phyloP scores from a whole-genome alignment of 2,113 vertebrate genomes.

The Calypte anna region DNA sequence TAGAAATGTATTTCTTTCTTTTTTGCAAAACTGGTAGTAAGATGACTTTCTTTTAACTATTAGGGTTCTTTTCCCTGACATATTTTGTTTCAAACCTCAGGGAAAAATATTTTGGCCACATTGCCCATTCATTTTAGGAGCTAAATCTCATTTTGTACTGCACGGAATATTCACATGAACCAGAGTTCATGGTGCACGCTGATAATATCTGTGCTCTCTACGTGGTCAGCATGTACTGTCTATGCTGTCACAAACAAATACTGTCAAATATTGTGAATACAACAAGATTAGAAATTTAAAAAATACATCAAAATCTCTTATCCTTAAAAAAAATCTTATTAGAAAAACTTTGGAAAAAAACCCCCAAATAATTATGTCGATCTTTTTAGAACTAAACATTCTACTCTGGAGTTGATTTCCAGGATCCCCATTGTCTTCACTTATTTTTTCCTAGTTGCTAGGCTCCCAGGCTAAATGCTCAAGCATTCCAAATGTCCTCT shows the following conservation, averaged over 20 bases:
- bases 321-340: too few species aligned
- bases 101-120: background rate
- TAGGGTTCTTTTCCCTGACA: background rate
- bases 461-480: background rate
- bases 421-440: background rate
- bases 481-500: background rate
- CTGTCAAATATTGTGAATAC: background rate
- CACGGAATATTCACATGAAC: accelerated
- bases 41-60: background rate
- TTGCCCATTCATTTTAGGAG: background rate
- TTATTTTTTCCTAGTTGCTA: background rate
- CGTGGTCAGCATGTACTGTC: background rate
- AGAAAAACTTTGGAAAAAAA: background rate
- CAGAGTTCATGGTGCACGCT: accelerated
- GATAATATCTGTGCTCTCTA: background rate
- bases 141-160: background rate
- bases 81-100: background rate
- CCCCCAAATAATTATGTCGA: background rate
- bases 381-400: background rate
- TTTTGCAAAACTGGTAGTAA: background rate
- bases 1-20: background rate
- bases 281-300: background rate
- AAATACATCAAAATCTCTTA: background rate
- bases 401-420: background rate
- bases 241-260: background rate